Conservation (phyloP, 2,113 vertebrate genomes). For the Athene cunicularia region DNA sequence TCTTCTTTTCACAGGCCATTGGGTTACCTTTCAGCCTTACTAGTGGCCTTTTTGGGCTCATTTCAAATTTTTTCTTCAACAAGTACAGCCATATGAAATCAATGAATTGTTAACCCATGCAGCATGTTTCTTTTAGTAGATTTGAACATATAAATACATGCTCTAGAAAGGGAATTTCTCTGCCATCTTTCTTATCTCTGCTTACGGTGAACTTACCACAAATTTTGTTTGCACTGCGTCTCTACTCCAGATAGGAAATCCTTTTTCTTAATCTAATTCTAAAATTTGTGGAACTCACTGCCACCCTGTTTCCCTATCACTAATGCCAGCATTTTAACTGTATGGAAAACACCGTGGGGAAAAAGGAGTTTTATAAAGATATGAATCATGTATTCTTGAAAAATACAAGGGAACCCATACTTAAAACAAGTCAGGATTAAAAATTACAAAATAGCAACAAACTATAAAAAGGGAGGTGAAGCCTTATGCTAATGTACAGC, state of each 20-base stretch:
- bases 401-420: neutral
- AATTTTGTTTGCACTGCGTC: neutral
- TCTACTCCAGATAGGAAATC: neutral
- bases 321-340: neutral
- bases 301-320: neutral
- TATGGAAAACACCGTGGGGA: neutral
- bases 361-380: neutral
- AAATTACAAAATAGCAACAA: neutral
- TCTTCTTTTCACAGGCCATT: neutral
- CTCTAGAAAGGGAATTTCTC: neutral
- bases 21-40: neutral
- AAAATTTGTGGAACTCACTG: neutral
- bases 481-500: neutral
- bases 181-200: neutral
- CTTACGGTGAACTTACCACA: neutral
- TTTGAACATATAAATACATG: neutral
- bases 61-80: neutral
- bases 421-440: neutral
- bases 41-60: neutral
- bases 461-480: neutral
- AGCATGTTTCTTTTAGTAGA: neutral
- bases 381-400: rapidly evolving
- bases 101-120: neutral
- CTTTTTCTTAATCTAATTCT: neutral
- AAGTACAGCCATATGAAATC: neutral